Evolutionary conservation across 23 tunicate genomes (phyloP), one percentile per base, ranked within the genome.

Genomic region (Corella eumyota): DNA sequence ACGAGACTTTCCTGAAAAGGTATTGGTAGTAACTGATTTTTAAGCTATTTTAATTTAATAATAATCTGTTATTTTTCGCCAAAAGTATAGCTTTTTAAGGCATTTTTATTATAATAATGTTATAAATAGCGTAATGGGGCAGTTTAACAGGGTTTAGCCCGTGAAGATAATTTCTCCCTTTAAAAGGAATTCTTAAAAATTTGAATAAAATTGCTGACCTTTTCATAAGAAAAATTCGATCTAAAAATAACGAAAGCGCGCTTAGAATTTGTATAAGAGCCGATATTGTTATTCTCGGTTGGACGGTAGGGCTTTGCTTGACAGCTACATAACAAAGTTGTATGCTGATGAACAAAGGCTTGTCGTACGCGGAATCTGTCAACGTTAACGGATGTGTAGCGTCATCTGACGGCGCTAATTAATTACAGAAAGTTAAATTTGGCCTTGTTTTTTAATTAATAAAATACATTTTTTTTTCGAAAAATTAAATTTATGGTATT

Each of bases 321-420:
- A 36, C 91, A 81, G 91, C 70, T 32, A 73, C 91, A 81, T 70
- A 77, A 62, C 23, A 54, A 54, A 20, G 60, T 54, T 81, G 91
- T 81, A 81, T 81, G 91, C 91, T 81, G 91, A 81, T 81, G 91
- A 67, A 68, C 91, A 81, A 81, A 81, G 91, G 91, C 91, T 81
- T 81, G 80, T 73, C 47, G 75, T 56, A 62, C 29, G 30, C 75
- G 91, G 66, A 56, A 38, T 17, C 75, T 67, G 15, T 73, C 80
- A 36, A 33, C 91, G 46, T 22, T 68, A 25, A 11, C 60, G 5
- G 53, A 32, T 29, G 54, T 3, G 15, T 20, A 26, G 23, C 57
- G 76, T 50, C 61, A 59, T 45, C 76, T 70, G 31, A 45, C 37
- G 76, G 47, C 25, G 13, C n/a, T n/a, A n/a, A n/a, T n/a, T n/a